Percentiles rank a stretch among this genome's conserved stretches.
These are phyloP conservation scores for Schrankia costaestrigalis DNA, from an alignment of 2,888 invertebrate species.

Conservation along the genomic window DNA sequence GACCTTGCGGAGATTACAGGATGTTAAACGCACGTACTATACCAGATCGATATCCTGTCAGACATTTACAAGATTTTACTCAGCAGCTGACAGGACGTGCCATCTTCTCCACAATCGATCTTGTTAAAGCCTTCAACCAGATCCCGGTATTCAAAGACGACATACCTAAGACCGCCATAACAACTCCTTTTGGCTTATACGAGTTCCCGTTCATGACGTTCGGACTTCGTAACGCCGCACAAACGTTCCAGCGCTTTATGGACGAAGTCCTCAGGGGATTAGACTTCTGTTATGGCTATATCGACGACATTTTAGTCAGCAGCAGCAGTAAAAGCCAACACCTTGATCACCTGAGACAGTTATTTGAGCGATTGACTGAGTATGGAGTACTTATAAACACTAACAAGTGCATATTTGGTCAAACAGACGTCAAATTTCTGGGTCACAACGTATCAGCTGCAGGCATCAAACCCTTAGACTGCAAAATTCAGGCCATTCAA, in stretches of 20 bases:
- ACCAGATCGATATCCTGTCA: slow-evolving; percentile 6
- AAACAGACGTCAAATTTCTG: not conserved
- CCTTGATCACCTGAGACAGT: not conserved
- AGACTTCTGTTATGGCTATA: slow-evolving; percentile 1
- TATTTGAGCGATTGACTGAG: slow-evolving; percentile 1
- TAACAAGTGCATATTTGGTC: slow-evolving; percentile 4
- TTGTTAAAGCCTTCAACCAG: slow-evolving; percentile 5
- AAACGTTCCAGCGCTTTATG: slow-evolving; percentile 2
- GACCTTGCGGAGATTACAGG: slow-evolving; percentile 9
- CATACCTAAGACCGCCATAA: slow-evolving; percentile 4
- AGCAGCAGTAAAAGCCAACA: not conserved
- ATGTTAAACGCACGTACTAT: slow-evolving; percentile 4
- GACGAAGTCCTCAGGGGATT: slow-evolving; percentile 2
- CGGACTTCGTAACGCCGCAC: not conserved
- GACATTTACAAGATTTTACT: slow-evolving; percentile 5
- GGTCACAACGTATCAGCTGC: not conserved
- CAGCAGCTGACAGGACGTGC: slow-evolving; percentile 1
- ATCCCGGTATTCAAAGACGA: slow-evolving; percentile 1
- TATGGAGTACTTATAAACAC: slow-evolving; percentile 9
- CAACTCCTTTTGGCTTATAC: slow-evolving; percentile 1
- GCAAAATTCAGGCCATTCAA: not conserved
- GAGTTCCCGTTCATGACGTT: slow-evolving; percentile 1
- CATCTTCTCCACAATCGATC: slow-evolving; percentile 1
- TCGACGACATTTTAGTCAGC: slow-evolving; percentile 6
- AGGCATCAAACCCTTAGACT: slow-evolving; percentile 1